Base-by-base conservation (phyloP, 2,797 vertebrate species). In the Lepus oiostolus region DNA sequence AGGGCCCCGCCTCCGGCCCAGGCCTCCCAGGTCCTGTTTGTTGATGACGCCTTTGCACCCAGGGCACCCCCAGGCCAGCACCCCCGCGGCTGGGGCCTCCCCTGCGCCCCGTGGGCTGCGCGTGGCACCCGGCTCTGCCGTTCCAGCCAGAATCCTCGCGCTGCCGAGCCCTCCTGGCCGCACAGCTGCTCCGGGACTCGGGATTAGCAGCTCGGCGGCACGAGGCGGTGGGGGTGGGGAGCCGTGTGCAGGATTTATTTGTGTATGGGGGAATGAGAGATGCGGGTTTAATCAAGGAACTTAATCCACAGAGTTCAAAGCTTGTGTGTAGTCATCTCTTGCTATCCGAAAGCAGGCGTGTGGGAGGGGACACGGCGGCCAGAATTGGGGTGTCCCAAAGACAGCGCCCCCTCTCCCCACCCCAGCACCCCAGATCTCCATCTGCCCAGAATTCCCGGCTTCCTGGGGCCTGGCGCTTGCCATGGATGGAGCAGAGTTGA, bases 221-320 rank as follows among this genome's bases (percentile, higher is more conserved):
- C 88, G 91, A 1, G 35, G 93, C 93, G 94, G 94, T 96, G 96
- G 93, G 97, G 93, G 89, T 97, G 97, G 96, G 95, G 97, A 96
- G 95, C 97, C 95, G 97, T 35, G 90, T 67, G 96, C 80, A 91
- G 96, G 93, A 96, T 95, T 97, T 95, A 77, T 91, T 68, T 87
- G 11, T 75, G 95, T 87, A 26, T 91, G 67, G 71, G 63, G 58
- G 77, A 70, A 50, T 0, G 58, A 75, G 95, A 97, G 97, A 96
- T 92, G 72, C 95, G 94, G 94, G 97, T 97, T 98, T 97, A 96
- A 94, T 94, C 95, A 96, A 98, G 95, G 79, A 96, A 97, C 96
- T 96, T 97, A 96, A 97, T 97, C 97, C 96, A 26, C 96, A 26
- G 96, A 93, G 97, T 98, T 97, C 97, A 96, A 95, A 97, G 96